Evolutionary conservation across 2,888 invertebrate genomes (phyloP).

Genomic region (Folsomia manolachei): DNA sequence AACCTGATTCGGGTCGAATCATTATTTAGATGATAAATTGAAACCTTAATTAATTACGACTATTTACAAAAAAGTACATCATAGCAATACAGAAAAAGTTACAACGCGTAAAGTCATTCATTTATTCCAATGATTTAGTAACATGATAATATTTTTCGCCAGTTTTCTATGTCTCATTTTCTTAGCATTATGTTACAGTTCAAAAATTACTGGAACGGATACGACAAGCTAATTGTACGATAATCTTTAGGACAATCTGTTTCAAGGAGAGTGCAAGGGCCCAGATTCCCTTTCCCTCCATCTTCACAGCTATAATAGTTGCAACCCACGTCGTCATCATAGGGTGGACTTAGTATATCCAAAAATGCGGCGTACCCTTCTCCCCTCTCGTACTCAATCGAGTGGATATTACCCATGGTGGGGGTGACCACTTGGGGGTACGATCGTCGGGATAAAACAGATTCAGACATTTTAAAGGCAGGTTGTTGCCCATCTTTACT

Average conservation of each 20-base stretch:
- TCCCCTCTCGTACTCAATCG: conserved; percentile 36
- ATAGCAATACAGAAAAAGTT: too few species aligned
- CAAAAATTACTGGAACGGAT: neutral
- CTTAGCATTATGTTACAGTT: too few species aligned
- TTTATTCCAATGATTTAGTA: too few species aligned
- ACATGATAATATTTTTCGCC: too few species aligned
- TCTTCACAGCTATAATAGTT: conserved; percentile 28
- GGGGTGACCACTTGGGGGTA: conserved; percentile 40
- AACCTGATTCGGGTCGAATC: too few species aligned
- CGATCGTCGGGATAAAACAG: conserved; percentile 23
- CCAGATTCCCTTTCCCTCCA: conserved; percentile 10
- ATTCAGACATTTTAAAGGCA: conserved; percentile 29
- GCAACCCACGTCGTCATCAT: conserved; percentile 32
- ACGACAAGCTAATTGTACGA: conserved; percentile 22
- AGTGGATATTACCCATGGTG: conserved; percentile 40
- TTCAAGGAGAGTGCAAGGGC: conserved; percentile 27
- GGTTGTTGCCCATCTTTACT: conserved; percentile 25
- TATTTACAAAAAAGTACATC: too few species aligned
- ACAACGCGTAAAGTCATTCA: too few species aligned
- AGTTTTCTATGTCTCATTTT: too few species aligned
- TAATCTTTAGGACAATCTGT: conserved; percentile 34
- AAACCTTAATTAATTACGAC: too few species aligned
- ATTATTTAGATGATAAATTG: too few species aligned
- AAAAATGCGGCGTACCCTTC: conserved; percentile 44
- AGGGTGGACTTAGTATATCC: conserved; percentile 47